phyloP scores from a whole-genome alignment of 2,113 vertebrate species.

The Diadophis punctatus region DNA sequence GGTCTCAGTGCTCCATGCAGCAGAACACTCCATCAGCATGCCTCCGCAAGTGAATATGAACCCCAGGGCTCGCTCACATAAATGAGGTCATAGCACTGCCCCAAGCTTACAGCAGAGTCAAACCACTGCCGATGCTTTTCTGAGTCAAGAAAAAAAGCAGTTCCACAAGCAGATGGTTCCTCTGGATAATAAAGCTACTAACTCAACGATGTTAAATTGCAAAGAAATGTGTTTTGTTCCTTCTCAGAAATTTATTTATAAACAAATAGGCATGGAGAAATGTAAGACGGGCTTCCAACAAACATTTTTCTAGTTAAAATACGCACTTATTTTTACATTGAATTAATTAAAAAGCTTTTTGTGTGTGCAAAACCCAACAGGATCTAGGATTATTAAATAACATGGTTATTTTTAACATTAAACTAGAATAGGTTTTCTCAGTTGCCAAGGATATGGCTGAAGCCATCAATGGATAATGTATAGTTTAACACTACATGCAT shows the following conservation, averaged over 20 bases:
- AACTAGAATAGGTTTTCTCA: background rate
- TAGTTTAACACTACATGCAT: background rate
- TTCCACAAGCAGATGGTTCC: constrained; percentile 42
- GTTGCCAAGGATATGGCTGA: background rate
- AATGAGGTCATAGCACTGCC: constrained; percentile 49
- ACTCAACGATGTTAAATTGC: constrained; percentile 28
- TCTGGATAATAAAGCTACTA: constrained; percentile 11
- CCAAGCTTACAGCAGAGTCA: constrained; percentile 24
- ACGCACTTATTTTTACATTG: background rate
- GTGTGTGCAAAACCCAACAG: background rate
- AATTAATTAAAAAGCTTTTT: constrained; percentile 5
- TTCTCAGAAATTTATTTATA: constrained; percentile 16
- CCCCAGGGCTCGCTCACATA: constrained; percentile 9
- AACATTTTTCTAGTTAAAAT: background rate
- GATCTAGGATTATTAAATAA: background rate
- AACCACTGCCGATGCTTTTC: constrained; percentile 40
- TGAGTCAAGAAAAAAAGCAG: constrained; percentile 46
- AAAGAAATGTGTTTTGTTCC: background rate
- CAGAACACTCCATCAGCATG: constrained; percentile 19
- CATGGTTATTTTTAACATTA: background rate
- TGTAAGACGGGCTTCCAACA: constrained; percentile 30
- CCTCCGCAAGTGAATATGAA: background rate
- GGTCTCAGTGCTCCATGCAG: constrained; percentile 13
- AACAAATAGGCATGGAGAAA: background rate
- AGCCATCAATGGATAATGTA: background rate